Percentiles rank a stretch among this genome's conserved stretches.
Conservation (phyloP, 1,140 invertebrate genomes). For the Megalonaias nervosa region DNA sequence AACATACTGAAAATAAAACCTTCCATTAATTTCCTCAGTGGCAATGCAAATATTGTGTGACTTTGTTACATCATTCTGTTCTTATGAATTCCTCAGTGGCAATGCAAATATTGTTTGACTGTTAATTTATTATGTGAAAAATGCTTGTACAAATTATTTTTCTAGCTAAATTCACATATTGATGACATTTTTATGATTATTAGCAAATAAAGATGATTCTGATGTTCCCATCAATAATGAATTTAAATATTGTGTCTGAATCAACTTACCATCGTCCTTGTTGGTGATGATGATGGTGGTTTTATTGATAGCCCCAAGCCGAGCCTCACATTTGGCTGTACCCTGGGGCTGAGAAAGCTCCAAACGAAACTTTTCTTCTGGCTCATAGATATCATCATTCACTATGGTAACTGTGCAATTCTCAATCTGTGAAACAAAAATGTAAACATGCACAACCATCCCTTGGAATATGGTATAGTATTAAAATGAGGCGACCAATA, state of each 20-base stretch:
- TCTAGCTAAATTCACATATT: too few relatives aligned
- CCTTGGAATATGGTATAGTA: not conserved
- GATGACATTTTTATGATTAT: too few relatives aligned
- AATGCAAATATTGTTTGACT: too few relatives aligned
- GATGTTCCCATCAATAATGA: not conserved
- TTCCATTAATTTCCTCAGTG: too few relatives aligned
- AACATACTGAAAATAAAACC: too few relatives aligned
- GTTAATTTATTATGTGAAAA: too few relatives aligned
- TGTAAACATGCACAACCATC: not conserved
- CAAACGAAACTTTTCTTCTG: slow-evolving; percentile 70
- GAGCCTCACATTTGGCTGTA: slow-evolving; percentile 44
- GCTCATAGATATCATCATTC: slow-evolving; percentile 71
- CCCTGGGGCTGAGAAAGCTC: slow-evolving; percentile 62
- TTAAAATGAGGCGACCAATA: not conserved
- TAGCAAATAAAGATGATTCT: too few relatives aligned
- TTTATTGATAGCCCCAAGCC: slow-evolving; percentile 52
- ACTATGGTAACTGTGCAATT: slow-evolving; percentile 68
- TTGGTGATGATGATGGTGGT: slow-evolving; percentile 65
- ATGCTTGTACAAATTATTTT: too few relatives aligned
- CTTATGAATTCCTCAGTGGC: too few relatives aligned
- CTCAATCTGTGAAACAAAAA: slow-evolving; percentile 53
- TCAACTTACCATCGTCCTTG: slow-evolving; percentile 67
- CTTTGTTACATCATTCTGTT: too few relatives aligned
- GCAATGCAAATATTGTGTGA: too few relatives aligned
- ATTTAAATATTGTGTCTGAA: slow-evolving; percentile 3